A percentile compares a stretch with the other conserved stretches of the same genome.
These are phyloP conservation scores for Brienomyrus longianalis DNA, from an alignment of 2,113 vertebrate genomes.

Conservation along the genomic window DNA sequence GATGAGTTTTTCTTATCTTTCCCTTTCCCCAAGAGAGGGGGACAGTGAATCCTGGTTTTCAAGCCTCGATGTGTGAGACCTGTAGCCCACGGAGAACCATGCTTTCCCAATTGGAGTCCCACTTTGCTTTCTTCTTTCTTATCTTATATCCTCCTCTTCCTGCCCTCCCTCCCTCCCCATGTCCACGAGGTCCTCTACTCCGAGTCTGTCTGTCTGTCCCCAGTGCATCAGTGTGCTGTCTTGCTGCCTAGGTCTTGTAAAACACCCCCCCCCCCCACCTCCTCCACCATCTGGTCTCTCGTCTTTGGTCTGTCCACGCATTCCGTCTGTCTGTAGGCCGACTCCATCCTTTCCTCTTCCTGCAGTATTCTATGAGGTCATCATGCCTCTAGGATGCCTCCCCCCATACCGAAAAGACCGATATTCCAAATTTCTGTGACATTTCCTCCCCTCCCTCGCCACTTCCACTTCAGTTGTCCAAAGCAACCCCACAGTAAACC, in stretches of 20 bases:
- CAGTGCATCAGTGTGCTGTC: constrained; percentile 43
- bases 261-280: constrained; percentile 41
- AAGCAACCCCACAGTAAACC: neutral
- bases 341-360: constrained; percentile 25
- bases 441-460: constrained; percentile 36
- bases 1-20: constrained; percentile 27
- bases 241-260: constrained; percentile 54
- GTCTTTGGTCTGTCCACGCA: constrained; percentile 13
- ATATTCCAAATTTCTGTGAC: constrained; percentile 43
- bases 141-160: constrained; percentile 49
- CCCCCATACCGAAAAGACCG: constrained; percentile 6
- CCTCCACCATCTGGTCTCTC: constrained; percentile 16
- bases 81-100: constrained; percentile 54
- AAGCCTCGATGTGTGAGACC: constrained; percentile 68
- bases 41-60: constrained; percentile 53
- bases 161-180: neutral
- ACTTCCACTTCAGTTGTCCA: neutral
- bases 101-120: constrained; percentile 58
- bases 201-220: constrained; percentile 30
- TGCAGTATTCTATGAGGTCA: constrained; percentile 39
- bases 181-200: neutral
- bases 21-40: constrained; percentile 18
- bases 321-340: constrained; percentile 34
- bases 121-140: constrained; percentile 64
- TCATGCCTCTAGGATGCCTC: constrained; percentile 42